A percentile compares a stretch with the other conserved stretches of the same genome.
Conservation (phyloP, 2,797 vertebrate species). For the Anabas testudineus region DNA sequence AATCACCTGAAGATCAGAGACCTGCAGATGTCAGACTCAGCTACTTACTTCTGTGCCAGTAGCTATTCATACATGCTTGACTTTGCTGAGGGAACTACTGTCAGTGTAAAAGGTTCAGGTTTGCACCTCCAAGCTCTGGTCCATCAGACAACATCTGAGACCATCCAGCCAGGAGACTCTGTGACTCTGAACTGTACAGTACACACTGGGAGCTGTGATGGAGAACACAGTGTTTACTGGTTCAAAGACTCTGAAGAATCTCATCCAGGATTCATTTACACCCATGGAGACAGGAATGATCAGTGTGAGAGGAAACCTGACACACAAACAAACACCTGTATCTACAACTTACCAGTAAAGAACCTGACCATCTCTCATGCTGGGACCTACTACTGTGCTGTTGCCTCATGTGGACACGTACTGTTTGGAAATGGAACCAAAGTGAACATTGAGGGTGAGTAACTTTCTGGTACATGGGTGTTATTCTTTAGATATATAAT, state of each 20-base stretch:
- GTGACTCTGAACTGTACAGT: slow-evolving; percentile 60
- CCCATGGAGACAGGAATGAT: slow-evolving; percentile 18
- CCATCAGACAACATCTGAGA: background rate
- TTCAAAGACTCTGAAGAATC: slow-evolving; percentile 45
- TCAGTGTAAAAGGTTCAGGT: slow-evolving; percentile 10
- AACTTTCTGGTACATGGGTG: too few relatives aligned
- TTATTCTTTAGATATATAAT: too few relatives aligned
- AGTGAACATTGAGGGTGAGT: background rate
- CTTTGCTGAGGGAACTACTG: too few relatives aligned
- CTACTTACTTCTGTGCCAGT: slow-evolving; percentile 59
- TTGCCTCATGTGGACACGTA: slow-evolving; percentile 38
- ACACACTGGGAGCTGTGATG: slow-evolving; percentile 45
- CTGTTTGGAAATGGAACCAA: slow-evolving; percentile 48
- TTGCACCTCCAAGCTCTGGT: background rate
- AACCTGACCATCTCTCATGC: background rate
- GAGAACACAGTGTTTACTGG: slow-evolving; percentile 65
- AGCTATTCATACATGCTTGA: too few relatives aligned
- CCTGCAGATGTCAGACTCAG: slow-evolving; percentile 49
- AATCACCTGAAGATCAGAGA: slow-evolving; percentile 30
- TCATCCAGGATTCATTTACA: slow-evolving; percentile 52
- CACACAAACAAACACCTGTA: slow-evolving; percentile 39
- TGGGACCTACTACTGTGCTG: slow-evolving; percentile 57
- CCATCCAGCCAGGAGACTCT: slow-evolving; percentile 18
- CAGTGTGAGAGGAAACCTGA: slow-evolving; percentile 13
- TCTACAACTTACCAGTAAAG: slow-evolving; percentile 44